Conservation (phyloP, 53 echinoderm and acorn worm genomes). For the Patiria pectinifera region DNA sequence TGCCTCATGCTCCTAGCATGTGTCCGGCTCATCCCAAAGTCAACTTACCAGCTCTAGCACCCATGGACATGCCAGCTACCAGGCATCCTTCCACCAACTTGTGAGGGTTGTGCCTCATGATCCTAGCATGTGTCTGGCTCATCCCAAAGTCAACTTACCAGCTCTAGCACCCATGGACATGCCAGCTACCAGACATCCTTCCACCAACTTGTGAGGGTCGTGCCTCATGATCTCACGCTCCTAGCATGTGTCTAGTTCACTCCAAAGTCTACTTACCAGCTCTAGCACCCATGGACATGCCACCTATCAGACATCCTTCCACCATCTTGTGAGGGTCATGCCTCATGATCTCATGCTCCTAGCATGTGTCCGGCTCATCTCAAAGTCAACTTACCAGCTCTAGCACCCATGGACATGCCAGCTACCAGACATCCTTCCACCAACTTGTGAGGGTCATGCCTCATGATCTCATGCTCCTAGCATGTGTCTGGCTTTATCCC, state of each 20-base stretch:
- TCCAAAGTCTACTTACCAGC: slow-evolving; percentile 71
- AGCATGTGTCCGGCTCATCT: not conserved
- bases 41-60: slow-evolving; percentile 84
- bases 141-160: slow-evolving; percentile 55
- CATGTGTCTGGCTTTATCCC: slow-evolving; percentile 71
- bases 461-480: slow-evolving; percentile 96
- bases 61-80: slow-evolving; percentile 69
- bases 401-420: slow-evolving; percentile 94
- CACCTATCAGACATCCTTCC: slow-evolving; percentile 96
- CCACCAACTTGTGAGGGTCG: slow-evolving; percentile 95
- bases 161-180: slow-evolving; percentile 94
- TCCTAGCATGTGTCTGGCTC: not conserved
- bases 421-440: slow-evolving; percentile 96
- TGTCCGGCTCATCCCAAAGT: not conserved
- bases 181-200: slow-evolving; percentile 95
- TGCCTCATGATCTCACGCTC: slow-evolving; percentile 97
- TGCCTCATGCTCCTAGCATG: slow-evolving; percentile 92
- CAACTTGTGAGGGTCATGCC: slow-evolving; percentile 95
- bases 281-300: slow-evolving; percentile 94
- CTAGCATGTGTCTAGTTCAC: slow-evolving; percentile 31
- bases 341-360: slow-evolving; percentile 96
- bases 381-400: slow-evolving; percentile 73
- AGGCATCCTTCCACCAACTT: too few species aligned
- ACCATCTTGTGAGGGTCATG: slow-evolving; percentile 97
- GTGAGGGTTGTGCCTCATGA: too few species aligned